A percentile compares a stretch with the other conserved stretches of the same genome.
phyloP scores from a whole-genome alignment of 2,888 invertebrate genomes.

The Priocnemis perturbator region DNA sequence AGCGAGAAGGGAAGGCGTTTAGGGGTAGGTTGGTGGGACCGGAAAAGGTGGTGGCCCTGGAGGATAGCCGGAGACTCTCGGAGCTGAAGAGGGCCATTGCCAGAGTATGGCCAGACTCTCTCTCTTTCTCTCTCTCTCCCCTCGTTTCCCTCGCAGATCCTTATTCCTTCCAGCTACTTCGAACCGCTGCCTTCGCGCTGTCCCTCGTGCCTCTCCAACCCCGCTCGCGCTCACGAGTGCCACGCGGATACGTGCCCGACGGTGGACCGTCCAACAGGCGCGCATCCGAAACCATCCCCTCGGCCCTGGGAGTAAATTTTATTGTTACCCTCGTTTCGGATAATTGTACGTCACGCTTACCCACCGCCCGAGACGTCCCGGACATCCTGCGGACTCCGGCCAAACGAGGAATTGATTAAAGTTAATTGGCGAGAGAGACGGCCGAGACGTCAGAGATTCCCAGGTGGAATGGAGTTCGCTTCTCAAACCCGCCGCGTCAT shows the following conservation, averaged over 20 bases:
- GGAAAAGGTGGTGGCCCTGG: slow-evolving; percentile 48
- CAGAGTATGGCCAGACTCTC: slow-evolving; percentile 46
- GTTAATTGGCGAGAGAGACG: too few species aligned
- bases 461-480: background rate
- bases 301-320: slow-evolving; percentile 23
- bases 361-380: slow-evolving; percentile 4
- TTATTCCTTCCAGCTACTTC: background rate
- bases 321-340: slow-evolving; percentile 20
- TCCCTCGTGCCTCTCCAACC: slow-evolving; percentile 10
- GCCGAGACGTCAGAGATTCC: too few species aligned
- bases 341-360: slow-evolving; percentile 22
- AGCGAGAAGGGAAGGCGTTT: slow-evolving; percentile 63
- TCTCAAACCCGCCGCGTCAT: background rate
- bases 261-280: slow-evolving; percentile 25
- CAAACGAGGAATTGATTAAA: too few species aligned
- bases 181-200: background rate
- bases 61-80: slow-evolving; percentile 51
- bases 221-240: slow-evolving; percentile 17
- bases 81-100: slow-evolving; percentile 53
- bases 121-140: slow-evolving; percentile 34
- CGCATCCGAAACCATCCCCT: background rate
- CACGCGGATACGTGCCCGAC: background rate
- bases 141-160: slow-evolving; percentile 18
- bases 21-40: slow-evolving; percentile 42
- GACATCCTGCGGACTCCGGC: background rate